A percentile compares a stretch with the other conserved stretches of the same genome.
These are phyloP conservation scores for Holotrichia oblita DNA, from an alignment of 1,140 invertebrate species.

Conservation along the genomic window DNA sequence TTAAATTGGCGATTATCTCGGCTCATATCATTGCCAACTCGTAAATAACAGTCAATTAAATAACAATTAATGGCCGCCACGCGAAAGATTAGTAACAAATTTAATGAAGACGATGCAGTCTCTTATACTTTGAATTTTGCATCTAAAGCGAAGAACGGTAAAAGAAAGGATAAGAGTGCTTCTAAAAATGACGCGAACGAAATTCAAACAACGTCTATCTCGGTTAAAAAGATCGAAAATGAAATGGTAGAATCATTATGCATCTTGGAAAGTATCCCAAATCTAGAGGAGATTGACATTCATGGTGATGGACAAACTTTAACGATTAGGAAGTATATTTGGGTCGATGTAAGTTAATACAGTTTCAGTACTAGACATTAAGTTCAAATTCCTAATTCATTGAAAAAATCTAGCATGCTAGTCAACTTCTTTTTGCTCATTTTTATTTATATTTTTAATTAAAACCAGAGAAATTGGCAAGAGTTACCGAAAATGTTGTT, in stretches of 20 bases:
- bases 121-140: not conserved
- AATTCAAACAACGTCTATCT: not conserved
- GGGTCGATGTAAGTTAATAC: conserved; percentile 9
- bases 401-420: too few relatives aligned
- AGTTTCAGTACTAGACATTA: not conserved
- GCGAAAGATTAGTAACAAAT: not conserved
- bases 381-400: too few relatives aligned
- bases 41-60: not conserved
- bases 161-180: not conserved
- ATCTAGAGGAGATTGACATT: not conserved
- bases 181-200: not conserved
- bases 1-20: not conserved
- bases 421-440: too few relatives aligned
- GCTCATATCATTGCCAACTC: not conserved
- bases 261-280: not conserved
- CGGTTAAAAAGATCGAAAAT: not conserved
- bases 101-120: not conserved
- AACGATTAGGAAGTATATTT: conserved; percentile 20
- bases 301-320: not conserved
- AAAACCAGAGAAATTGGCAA: too few relatives aligned
- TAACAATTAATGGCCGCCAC: not conserved
- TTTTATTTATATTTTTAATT: too few relatives aligned
- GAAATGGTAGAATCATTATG: not conserved
- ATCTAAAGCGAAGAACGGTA: not conserved
- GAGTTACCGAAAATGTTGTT: too few relatives aligned